Evolutionary conservation across 2,113 vertebrate species (phyloP), one percentile per base, ranked within the genome.

Genomic region (Tylochromis polylepis): DNA sequence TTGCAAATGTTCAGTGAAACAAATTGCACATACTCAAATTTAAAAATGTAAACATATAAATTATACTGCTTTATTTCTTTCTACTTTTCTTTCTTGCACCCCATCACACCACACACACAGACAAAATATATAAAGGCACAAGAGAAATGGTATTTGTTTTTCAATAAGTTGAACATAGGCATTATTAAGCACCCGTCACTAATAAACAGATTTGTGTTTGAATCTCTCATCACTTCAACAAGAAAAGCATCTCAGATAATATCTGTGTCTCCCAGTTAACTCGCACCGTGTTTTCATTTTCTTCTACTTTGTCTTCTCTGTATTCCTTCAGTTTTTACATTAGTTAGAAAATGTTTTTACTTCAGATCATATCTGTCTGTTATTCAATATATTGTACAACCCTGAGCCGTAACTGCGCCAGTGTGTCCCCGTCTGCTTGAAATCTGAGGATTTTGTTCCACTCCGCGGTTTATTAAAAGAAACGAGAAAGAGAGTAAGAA

Each of bases 391-490:
- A 59, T 60, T 81, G 11, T 59, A 18, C 14, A 81, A 43, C 31
- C 43, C 43, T 24, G 60, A 55, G 56, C 27, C 10, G 49, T 51
- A 55, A 57, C 59, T 60, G 53, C 8, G 53, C 70, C 9, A 9
- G 24, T 65, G 55, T 46, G 72, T 88, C 56, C 43, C 46, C 16
- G 85, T 84, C 78, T 77, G 82, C 88, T 81, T 70, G 55, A 84
- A 84, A 89, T 87, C 53, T 10, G 70, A 87, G 84, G n/a, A 85
- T 87, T 92, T 85, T 9, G 83, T 86, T 89, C 72, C 79, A 62
- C 46, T 81, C 79, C 80, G 41, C 8, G 65, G 79, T 92, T 93
- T 90, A 89, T 93, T 92, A 92, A 86, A 90, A 87, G 78, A 82
- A 29, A 51, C 14, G 22, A 87, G 31, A 9, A 88, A 31, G 24